phyloP scores from a whole-genome alignment of 2,113 vertebrate species.

The Vireo altiloquus region DNA sequence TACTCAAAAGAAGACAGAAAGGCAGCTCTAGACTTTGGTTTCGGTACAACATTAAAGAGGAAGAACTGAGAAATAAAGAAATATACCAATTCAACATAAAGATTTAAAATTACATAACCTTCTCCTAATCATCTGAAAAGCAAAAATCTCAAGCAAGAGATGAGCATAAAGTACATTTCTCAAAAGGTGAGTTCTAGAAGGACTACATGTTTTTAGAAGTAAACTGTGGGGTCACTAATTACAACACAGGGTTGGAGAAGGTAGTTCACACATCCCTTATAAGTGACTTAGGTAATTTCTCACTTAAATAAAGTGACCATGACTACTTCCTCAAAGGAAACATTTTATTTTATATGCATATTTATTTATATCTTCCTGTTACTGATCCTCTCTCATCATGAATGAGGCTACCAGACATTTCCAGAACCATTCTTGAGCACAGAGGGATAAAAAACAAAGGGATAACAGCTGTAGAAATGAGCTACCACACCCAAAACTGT shows the following conservation, averaged over 20 bases:
- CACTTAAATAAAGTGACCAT: background rate
- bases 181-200: background rate
- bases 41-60: background rate
- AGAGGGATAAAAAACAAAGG: background rate
- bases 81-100: background rate
- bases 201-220: background rate
- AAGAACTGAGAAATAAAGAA: background rate
- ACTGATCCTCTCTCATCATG: background rate
- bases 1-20: background rate
- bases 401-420: background rate
- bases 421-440: background rate
- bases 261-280: background rate
- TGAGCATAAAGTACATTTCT: background rate
- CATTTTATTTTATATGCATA: background rate
- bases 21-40: background rate
- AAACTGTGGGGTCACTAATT: background rate
- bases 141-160: background rate
- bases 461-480: background rate
- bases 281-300: background rate
- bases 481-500: background rate
- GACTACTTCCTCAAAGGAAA: background rate
- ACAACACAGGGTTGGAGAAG: background rate
- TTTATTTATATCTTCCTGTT: background rate
- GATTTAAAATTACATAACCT: background rate
- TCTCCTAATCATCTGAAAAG: background rate